phyloP scores from a whole-genome alignment of 2,888 invertebrate genomes.

The Tricholauxania praeusta region DNA sequence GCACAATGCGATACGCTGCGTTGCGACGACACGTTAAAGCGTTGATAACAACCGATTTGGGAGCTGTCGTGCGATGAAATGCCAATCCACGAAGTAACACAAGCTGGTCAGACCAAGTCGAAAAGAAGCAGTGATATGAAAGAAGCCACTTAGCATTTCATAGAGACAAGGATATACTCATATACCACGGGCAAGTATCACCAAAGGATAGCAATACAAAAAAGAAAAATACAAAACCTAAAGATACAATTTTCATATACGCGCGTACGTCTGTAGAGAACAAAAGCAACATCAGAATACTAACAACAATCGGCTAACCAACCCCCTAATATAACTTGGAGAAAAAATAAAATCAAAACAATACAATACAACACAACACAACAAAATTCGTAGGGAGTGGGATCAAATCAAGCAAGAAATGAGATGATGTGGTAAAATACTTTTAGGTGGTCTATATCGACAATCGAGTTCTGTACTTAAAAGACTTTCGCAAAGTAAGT shows the following conservation, averaged over 20 bases:
- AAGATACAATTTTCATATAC: slow-evolving; percentile 37
- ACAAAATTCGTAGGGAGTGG: slow-evolving; percentile 47
- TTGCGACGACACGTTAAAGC: slow-evolving; percentile 7
- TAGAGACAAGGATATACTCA: slow-evolving; percentile 30
- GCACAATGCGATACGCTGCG: slow-evolving; percentile 37
- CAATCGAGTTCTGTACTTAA: too few relatives aligned
- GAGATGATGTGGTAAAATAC: too few relatives aligned
- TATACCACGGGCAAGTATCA: background rate
- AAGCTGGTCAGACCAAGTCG: slow-evolving; percentile 47
- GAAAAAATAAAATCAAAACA: slow-evolving; percentile 62
- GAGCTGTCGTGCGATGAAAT: slow-evolving; percentile 58
- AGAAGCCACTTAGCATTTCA: slow-evolving; percentile 37
- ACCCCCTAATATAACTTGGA: slow-evolving; percentile 45
- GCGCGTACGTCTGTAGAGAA: background rate
- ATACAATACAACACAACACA: slow-evolving; percentile 61
- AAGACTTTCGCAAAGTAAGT: too few relatives aligned
- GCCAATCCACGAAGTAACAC: slow-evolving; percentile 49
- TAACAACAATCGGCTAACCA: slow-evolving; percentile 36
- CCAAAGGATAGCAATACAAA: slow-evolving; percentile 21
- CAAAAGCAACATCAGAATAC: slow-evolving; percentile 25
- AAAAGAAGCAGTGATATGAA: slow-evolving; percentile 46
- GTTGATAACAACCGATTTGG: slow-evolving; percentile 53
- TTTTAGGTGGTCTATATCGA: too few relatives aligned
- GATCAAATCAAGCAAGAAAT: slow-evolving; percentile 11
- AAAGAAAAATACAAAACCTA: slow-evolving; percentile 42